Evolutionary conservation across 2,797 vertebrate species (phyloP), one percentile per base, ranked within the genome.

Genomic region (Brotula barbata): DNA sequence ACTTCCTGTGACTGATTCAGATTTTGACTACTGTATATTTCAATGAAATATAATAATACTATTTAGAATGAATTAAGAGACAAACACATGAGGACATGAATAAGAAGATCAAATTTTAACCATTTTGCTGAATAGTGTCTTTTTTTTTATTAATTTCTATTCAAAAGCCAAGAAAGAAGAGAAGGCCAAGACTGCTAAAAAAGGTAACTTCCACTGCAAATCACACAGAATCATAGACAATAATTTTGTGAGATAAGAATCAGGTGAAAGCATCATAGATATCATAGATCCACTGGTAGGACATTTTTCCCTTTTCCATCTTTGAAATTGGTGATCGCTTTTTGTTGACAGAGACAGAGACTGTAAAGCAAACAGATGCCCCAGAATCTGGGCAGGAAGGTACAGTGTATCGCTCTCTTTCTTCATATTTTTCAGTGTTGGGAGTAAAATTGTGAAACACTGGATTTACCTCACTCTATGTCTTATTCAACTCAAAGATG

Each of bases 311-410:
- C 13, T 21, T 23, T 9, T 6, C 20, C 9, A 14, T 42, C 48
- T 33, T 16, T 10, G 9, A 7, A 45, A 33, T 19, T 3, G 34
- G 25, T 10, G 17, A 6, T 15, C 3, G 1, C 62, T 61, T 69
- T 47, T 33, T 55, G 76, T 73, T 70, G 21, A 45, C 78, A 89
- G 89, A 86, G 75, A 61, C 46, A 46, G 62, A 52, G 37, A 14
- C 37, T 15, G 37, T 33, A 19, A 83, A 91, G 77, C 73, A 80
- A 57, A 80, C 86, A 22, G 64, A 62, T 17, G 20, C 20, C 42
- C 48, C 83, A 45, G 54, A 78, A 46, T 57, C 88, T 53, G 80
- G 12, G 41, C 59, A 88, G 52, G 88, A 90, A 7, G 88, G 90
- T 91, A 79, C 0, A 16, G 16, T 2, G 28, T 0, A 1, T 37